These are phyloP conservation scores for Limnothrissa miodon DNA, from an alignment of 2,113 vertebrate genomes.

Conservation along the genomic window DNA sequence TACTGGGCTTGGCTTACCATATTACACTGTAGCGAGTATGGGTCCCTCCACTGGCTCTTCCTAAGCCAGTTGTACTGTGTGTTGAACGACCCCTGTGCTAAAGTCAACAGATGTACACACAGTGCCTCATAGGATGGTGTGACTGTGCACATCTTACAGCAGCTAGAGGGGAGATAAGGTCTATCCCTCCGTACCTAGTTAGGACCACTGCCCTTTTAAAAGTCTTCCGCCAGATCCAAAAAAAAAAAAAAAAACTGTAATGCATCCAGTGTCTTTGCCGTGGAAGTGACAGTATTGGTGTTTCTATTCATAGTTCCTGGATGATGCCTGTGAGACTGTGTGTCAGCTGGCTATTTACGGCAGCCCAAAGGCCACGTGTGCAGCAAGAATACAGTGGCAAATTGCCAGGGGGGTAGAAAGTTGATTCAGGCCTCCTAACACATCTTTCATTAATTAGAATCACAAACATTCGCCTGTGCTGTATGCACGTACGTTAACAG, in stretches of 20 bases:
- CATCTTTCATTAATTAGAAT: slow-evolving; percentile 3
- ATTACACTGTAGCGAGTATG: too few species aligned
- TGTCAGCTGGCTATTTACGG: slow-evolving; percentile 1
- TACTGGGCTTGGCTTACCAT: too few species aligned
- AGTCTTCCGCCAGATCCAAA: background rate
- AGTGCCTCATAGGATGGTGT: background rate
- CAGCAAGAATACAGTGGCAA: background rate
- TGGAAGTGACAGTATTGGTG: background rate
- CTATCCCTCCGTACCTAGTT: background rate
- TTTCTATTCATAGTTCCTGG: slow-evolving; percentile 16
- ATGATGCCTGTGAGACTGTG: background rate
- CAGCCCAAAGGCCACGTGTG: background rate
- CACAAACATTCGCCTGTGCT: background rate
- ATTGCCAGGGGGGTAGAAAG: background rate
- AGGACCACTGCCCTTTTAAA: background rate
- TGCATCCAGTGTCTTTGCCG: background rate
- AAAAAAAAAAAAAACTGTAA: too few species aligned
- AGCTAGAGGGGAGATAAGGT: background rate
- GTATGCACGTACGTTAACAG: background rate
- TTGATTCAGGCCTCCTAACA: background rate
- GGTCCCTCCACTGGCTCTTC: too few species aligned
- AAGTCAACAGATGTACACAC: background rate
- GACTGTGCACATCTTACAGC: background rate
- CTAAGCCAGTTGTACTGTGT: too few species aligned
- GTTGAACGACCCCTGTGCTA: too few species aligned